Evolutionary conservation across 2,113 vertebrate genomes (phyloP), one percentile per base, ranked within the genome.

Genomic region (Proteles cristata): DNA sequence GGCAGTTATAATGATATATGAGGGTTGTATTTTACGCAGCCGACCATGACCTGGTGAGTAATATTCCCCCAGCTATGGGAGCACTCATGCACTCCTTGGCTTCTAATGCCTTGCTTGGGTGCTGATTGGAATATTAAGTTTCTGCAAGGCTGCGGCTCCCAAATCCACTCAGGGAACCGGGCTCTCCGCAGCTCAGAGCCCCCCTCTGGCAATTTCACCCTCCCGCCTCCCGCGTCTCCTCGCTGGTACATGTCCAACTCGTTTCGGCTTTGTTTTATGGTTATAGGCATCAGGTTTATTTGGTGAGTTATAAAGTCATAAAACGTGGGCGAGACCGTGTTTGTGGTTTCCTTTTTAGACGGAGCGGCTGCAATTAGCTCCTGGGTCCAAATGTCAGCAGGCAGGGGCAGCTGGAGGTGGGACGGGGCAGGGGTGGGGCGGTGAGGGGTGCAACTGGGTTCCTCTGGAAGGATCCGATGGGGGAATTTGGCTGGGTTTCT

Each of bases 1-100:
- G 99, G 99, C 99, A 99, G 99, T 99, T 99, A 99, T 99, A 99
- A 99, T 99, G 99, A 99, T 99, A 98, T 99, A 99, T 99, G 99
- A 99, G 99, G 99, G 99, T 99, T 99, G 99, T 99, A 99, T 99
- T 99, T 99, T 99, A 99, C 98, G 98, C 99, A 99, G 99, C 99
- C 99, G 98, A 99, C 99, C 99, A 99, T 99, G 99, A 99, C 99
- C 99, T 98, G 98, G 99, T 99, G 99, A 99, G 99, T 99, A 99
- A 99, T 99, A 99, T 99, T 99, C 99, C 99, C 99, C 99, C 98
- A 99, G 99, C 99, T 98, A 98, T 99, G 98, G 98, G 99, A 99
- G 99, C 99, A 99, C 98, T 99, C 99, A 99, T 98, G 99, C 99
- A 98, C 99, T 98, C 92, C 98, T 98, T 98, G 98, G 98, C 98